Evolutionary conservation across 2,113 vertebrate species (phyloP), one percentile per base, ranked within the genome.

Genomic region (Argyrosomus japonicus): DNA sequence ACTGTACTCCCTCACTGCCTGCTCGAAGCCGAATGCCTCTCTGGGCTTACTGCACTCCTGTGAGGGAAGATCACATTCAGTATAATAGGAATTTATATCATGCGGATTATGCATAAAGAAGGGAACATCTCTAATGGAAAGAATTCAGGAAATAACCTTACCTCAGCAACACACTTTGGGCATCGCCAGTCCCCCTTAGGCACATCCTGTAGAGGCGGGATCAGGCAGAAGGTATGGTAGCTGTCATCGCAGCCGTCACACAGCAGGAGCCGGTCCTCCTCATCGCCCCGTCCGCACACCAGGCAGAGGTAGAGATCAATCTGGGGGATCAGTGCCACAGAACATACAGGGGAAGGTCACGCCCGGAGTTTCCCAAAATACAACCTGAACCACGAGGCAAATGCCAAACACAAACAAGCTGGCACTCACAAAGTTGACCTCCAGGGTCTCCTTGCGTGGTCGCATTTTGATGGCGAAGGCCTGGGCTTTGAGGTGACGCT

Each of bases 161-260:
- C 98, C 97, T 99, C 98, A 4, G 97, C 98, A 25, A 99, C 97
- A 54, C 98, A 99, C 80, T 99, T 99, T 0, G 98, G 98, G 88
- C 98, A 99, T 70, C 98, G 95, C 98, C 98, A 99, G 93, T 99
- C 98, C 61, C 98, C 98, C 83, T 97, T 98, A 75, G 98, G 98
- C 2, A 99, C 97, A 63, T 99, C 98, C 80, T 97, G 97, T 13
- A 99, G 95, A 72, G 98, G 98, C 2, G 98, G 98, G 89, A 99
- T 97, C 74, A 99, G 94, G 89, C 98, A 99, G 83, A 99, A 99
- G 1, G 98, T 99, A 93, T 99, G 98, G 89, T 99, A 99, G 94
- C 98, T 99, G 93, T 99, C 98, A 77, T 99, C 98, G 87, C 98
- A 99, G 62, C 98, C 98, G 60, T 99, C 98, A 87, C 98, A 99